Evolutionary conservation across 2,888 invertebrate genomes (phyloP).

Genomic region (Leucoma salicis): DNA sequence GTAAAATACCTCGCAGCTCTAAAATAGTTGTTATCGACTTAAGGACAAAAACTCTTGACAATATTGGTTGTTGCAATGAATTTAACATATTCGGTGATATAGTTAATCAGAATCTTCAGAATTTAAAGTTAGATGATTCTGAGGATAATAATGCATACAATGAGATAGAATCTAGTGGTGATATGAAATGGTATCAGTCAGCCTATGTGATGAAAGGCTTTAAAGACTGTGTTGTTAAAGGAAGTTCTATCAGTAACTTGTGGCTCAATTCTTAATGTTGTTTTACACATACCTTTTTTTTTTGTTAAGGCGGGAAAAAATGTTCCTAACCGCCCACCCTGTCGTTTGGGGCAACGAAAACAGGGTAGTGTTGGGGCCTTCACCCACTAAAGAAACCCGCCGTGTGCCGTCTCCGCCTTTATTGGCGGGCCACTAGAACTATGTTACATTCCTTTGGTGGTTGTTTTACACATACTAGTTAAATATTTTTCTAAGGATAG

Average conservation of each 20-base stretch:
- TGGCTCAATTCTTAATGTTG: conserved; percentile 57
- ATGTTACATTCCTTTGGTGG: no score
- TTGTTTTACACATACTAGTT: no score
- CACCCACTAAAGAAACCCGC: no score
- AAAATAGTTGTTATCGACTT: conserved; percentile 66
- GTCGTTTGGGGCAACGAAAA: no score
- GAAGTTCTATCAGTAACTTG: conserved; percentile 75
- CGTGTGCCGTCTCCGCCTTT: no score
- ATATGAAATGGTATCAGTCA: conserved; percentile 77
- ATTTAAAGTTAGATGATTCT: conserved; percentile 38
- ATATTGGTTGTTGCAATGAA: conserved; percentile 62
- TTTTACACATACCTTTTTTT: no score
- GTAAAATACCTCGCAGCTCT: conserved; percentile 59
- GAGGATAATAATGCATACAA: conserved; percentile 36
- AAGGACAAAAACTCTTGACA: conserved; percentile 42
- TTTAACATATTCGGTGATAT: conserved; percentile 68
- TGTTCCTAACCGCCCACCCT: no score
- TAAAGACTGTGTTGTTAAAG: conserved; percentile 80
- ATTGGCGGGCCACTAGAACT: no score
- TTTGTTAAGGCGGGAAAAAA: no score
- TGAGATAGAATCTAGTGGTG: conserved; percentile 63
- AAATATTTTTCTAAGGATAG: no score
- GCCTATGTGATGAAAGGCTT: conserved; percentile 81
- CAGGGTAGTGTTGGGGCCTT: no score
- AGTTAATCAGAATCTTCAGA: conserved; percentile 37